Base-by-base conservation (phyloP, 2,888 invertebrate species). In the Clivina fossor region DNA sequence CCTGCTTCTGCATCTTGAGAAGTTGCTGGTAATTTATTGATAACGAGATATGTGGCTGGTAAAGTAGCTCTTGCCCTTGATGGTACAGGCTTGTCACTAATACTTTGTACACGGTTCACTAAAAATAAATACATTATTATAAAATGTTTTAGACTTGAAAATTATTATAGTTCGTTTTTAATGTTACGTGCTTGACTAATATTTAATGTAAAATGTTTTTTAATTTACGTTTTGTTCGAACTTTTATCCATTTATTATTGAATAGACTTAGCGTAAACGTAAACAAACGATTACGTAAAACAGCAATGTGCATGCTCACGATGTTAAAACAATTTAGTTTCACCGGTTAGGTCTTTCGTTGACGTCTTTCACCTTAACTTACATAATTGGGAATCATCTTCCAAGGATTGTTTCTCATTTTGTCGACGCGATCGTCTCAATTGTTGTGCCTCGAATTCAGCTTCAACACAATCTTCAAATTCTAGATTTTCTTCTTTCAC, bases 21-120 rank as follows among this genome's bases (percentile, higher is more conserved):
- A 15, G 67, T 48, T 28, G 33, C 20, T 32, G 49, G 44, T 18
- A 79, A 67, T 68, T 79, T 79, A 57, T 74, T 74, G 59, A 83
- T 78, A 20, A 74, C 73, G 58, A 85, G 77, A 69, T 87, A 81
- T 2, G 79, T 76, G 26, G 79, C 77, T 8, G 92, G 91, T 47
- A 91, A 75, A 60, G 88, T 85, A n/a, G 90, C 89, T 68, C 85
- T 77, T 2, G 91, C 90, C 56, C 90, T 78, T 2, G 87, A 83
- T 51, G 83, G 81, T 44, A 88, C 85, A 11, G 83, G 81, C 60
- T 85, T 84, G 70, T 88, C 88, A 50, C 67, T 66, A 55, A 74
- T 74, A 58, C 67, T 69, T 58, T 69, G 73, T 19, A 74, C 71
- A 58, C 69, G 67, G 3, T 69, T 67, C 37, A 72, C 72, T 72